Evolutionary conservation across 2,797 vertebrate species (phyloP).

Genomic region (Sebastes glaucus): DNA sequence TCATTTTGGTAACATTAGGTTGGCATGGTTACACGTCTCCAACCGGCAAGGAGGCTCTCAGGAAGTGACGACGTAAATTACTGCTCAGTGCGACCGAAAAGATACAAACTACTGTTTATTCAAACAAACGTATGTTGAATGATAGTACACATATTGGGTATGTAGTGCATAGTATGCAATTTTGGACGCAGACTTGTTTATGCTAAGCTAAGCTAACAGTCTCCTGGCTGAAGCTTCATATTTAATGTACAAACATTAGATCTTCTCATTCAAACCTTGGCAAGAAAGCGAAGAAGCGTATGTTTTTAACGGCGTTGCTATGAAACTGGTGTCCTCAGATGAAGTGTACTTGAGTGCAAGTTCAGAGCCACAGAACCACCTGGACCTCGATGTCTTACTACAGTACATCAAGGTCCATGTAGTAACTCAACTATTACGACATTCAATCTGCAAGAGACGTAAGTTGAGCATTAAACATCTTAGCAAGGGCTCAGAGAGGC

Average conservation of each 20-base stretch:
- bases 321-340: not conserved
- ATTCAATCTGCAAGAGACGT: not conserved
- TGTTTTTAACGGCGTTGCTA: not conserved
- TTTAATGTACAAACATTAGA: not conserved
- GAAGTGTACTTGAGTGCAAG: not conserved
- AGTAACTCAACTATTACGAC: slow-evolving; percentile 1
- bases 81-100: too few species aligned
- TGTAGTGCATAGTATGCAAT: too few species aligned
- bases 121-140: too few species aligned
- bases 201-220: not conserved
- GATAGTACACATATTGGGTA: too few species aligned
- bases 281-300: fast-evolving
- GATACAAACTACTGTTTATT: too few species aligned
- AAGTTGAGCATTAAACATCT: not conserved
- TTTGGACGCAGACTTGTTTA: not conserved
- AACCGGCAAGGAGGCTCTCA: too few species aligned
- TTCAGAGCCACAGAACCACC: not conserved
- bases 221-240: not conserved
- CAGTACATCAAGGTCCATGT: not conserved
- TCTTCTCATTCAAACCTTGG: not conserved
- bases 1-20: too few species aligned
- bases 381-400: not conserved
- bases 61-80: too few species aligned
- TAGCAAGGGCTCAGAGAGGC: not conserved
- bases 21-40: too few species aligned